Conservation (phyloP, 2,888 invertebrate species). For the Melinaea menophilus region DNA sequence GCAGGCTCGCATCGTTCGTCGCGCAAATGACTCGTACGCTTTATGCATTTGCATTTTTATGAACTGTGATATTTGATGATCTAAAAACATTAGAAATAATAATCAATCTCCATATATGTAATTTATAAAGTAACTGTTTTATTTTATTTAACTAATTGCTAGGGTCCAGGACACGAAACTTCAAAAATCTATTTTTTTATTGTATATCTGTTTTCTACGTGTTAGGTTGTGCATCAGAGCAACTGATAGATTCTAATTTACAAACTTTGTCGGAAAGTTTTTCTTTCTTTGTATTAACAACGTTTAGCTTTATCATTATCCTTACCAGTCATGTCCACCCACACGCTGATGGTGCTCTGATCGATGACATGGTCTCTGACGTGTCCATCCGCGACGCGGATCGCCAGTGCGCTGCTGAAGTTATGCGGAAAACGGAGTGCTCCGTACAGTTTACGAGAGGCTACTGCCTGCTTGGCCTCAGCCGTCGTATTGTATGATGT, state of each 20-base stretch:
- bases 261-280: too few relatives aligned
- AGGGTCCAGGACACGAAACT: too few relatives aligned
- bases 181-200: too few relatives aligned
- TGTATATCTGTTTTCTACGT: too few relatives aligned
- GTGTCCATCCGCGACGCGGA: slow-evolving; percentile 78
- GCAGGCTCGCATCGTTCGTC: slow-evolving; percentile 80
- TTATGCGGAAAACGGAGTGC: slow-evolving; percentile 83
- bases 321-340: slow-evolving; percentile 86
- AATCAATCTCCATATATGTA: not conserved
- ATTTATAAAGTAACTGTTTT: not conserved
- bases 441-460: slow-evolving; percentile 53
- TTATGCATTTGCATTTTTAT: slow-evolving; percentile 83
- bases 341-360: slow-evolving; percentile 81
- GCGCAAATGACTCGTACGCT: slow-evolving; percentile 82
- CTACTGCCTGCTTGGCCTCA: slow-evolving; percentile 52
- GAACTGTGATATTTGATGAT: slow-evolving; percentile 89
- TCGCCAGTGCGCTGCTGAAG: slow-evolving; percentile 82
- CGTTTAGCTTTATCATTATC: too few relatives aligned
- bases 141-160: too few relatives aligned
- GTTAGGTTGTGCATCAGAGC: too few relatives aligned
- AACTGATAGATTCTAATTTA: too few relatives aligned
- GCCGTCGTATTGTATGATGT: slow-evolving; percentile 50
- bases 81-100: slow-evolving; percentile 61
- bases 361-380: slow-evolving; percentile 75
- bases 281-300: too few relatives aligned